Evolutionary conservation across 2,113 vertebrate genomes (phyloP).

Genomic region (Gymnobelideus leadbeateri): DNA sequence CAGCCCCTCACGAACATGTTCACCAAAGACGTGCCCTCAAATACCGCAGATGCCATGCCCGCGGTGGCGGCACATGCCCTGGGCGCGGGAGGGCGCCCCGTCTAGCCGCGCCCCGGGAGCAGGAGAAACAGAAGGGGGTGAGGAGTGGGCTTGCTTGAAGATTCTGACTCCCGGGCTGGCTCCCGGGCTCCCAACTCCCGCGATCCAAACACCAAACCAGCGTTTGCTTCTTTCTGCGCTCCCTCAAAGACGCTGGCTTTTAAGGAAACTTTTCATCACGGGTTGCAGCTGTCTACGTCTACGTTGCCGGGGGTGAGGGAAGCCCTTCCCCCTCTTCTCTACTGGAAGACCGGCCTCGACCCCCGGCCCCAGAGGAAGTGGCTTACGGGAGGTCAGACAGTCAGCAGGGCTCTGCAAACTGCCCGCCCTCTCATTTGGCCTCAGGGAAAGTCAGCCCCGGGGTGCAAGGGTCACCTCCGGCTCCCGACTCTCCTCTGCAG

Average conservation of each 20-base stretch:
- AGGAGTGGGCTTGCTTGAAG: background rate
- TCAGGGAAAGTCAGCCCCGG: background rate
- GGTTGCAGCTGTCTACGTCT: conserved; percentile 60
- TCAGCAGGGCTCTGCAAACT: background rate
- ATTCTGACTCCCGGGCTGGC: no score
- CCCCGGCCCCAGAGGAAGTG: background rate
- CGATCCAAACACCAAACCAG: background rate
- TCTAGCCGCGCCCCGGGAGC: conserved; percentile 2
- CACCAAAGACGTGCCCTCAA: conserved; percentile 97
- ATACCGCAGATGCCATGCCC: conserved; percentile 96
- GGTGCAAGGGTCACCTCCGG: background rate
- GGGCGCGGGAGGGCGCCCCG: conserved; percentile 71
- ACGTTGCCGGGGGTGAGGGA: conserved; percentile 2
- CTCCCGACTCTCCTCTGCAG: background rate
- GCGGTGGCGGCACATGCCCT: conserved; percentile 78
- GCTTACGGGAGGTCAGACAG: background rate
- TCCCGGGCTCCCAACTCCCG: background rate
- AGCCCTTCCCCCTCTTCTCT: conserved; percentile 60
- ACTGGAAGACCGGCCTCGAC: background rate
- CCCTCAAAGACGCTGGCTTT: conserved; percentile 54
- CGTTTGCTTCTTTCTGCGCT: background rate
- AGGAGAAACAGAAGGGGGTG: background rate
- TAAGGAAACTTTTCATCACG: conserved; percentile 68
- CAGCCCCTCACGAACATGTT: conserved; percentile 98
- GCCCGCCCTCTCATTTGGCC: background rate